Base-by-base conservation (phyloP, 2,797 vertebrate species). In the Poecilia gillii region DNA sequence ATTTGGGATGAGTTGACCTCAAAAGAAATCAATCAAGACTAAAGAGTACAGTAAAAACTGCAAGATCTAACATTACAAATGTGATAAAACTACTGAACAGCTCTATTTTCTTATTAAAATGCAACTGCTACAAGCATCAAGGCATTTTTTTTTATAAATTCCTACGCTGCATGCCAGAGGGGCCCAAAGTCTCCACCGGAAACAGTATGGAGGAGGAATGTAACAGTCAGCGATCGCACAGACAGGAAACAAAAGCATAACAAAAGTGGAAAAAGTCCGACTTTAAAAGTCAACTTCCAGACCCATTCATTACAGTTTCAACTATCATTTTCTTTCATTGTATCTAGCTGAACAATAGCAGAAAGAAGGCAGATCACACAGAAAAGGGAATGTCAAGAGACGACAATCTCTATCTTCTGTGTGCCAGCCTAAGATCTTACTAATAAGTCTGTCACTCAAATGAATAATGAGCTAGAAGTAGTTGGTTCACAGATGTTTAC, bases 141-240 rank as follows among this genome's bases (percentile, higher is more conserved):
- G 1, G 43, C 43, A 72, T 5, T 28, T 45, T 71, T 9, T 23
- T 11, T 23, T 16, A 71, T 43, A 45, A 25, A 72, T 72, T 64
- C 18, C 75, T 62, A 12, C 59, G 57, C 31, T 66, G n/a, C 36
- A 53, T 75, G 81, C 57, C 16, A 9, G 74, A 45, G 64, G 84
- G 59, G 16, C 36, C n/a, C 0, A 16, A 64, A 57, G 80, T 47
- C 72, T 82, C 78, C 66, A 90, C 90, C 82, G 91, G 93, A 94
- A 94, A 86, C 82, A 90, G 75, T 85, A 85, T 84, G 78, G 78
- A 57, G 64, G 64, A 82, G 86, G 89, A 92, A 93, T 93, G 90
- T 84, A 74, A 78, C 80, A 80, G 70, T 77, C n/a, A 82, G 36
- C 73, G 74, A 72, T 87, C 77, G 87, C 45, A 83, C 39, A 88